Evolutionary conservation across 23 tunicate species (phyloP), one percentile per base, ranked within the genome.

Genomic region (Trididemnum nubilum): DNA sequence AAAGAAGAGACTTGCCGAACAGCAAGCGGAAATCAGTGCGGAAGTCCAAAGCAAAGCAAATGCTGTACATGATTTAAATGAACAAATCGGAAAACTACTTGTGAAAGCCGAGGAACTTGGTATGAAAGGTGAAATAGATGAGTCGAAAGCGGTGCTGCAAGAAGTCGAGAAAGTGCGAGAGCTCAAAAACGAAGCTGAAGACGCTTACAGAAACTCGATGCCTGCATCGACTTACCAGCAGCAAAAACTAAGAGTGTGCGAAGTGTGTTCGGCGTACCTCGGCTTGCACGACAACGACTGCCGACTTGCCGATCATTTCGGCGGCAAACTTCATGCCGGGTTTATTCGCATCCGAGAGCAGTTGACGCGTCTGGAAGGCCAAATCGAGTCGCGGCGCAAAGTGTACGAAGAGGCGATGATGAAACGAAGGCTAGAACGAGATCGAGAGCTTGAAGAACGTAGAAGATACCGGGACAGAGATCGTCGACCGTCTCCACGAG

Each of bases 141-240:
- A 95, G 51, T 89, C 99, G 19, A 86, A 90, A 49, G 58, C 80
- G 7, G 84, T 83, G 12, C 36, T 95, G 61, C 83, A 86, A 33
- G 96, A 95, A 65, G 89, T 86, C 27, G 99, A 95, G 58, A 86
- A 90, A 36, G 85, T 90, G 29, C 82, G 83, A 79, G 80, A 72
- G 64, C 60, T 71, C 3, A 95, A 95, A 72, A 61, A 57, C 25
- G 88, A 90, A 86, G 99, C 99, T 15, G 99, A 95, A 85, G 96
- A 95, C 37, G 87, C 85, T 32, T 95, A 95, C 75, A 71, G 95
- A 22, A 95, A 95, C 77, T 90, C 99, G 0, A 95, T 95, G 99
- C 99, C 99, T 18, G 95, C 99, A 27, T 95, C 99, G 28, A 86
- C 95, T 0, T 90, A 85, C 59, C 99, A 95, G 37, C 99, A 95